Conservation (phyloP, 2,888 invertebrate genomes). For the Cactoblastis cactorum region DNA sequence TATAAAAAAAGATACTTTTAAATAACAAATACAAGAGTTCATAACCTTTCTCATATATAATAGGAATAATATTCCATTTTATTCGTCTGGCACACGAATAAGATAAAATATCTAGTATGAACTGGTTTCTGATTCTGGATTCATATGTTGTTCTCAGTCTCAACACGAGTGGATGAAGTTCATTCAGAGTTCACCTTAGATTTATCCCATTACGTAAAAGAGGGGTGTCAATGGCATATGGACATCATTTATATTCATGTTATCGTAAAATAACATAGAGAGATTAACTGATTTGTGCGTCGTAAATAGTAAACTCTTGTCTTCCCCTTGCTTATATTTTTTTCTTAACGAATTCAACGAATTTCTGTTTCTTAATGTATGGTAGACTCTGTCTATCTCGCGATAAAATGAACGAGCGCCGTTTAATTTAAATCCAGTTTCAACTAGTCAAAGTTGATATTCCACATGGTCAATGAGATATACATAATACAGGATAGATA, state of each 20-base stretch:
- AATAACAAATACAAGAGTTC: neutral
- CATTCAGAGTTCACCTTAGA: too few species aligned
- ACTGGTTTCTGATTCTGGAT: neutral
- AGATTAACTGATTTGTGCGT: too few species aligned
- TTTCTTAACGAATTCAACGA: neutral
- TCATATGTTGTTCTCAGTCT: neutral
- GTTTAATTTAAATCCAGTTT: neutral
- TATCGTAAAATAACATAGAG: too few species aligned
- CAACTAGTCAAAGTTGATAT: neutral
- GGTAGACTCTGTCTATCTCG: neutral
- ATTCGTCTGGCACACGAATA: neutral
- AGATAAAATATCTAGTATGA: neutral
- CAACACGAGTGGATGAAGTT: neutral
- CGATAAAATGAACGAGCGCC: neutral
- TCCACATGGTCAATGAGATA: neutral
- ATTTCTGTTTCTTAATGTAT: too few species aligned
- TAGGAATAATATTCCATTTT: neutral
- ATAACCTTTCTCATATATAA: neutral
- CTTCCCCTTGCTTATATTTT: too few species aligned
- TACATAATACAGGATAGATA: neutral
- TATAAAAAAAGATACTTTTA: too few species aligned
- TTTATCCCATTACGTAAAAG: too few species aligned
- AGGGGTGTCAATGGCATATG: too few species aligned
- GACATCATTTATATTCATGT: too few species aligned
- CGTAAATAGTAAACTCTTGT: too few species aligned